phyloP scores from a whole-genome alignment of 2,113 vertebrate species.

The Benitochromis conjunctus region DNA sequence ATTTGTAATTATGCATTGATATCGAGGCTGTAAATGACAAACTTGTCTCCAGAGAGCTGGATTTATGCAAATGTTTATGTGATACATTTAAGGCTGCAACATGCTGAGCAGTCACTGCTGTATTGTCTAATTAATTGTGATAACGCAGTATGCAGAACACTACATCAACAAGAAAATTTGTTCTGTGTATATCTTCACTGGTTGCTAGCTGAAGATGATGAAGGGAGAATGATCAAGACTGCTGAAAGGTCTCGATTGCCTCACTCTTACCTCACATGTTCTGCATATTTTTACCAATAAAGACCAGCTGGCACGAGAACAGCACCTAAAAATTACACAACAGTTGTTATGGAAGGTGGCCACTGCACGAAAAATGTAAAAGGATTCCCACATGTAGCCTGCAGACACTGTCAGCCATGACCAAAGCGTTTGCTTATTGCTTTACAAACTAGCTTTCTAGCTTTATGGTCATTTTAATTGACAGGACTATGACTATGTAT shows the following conservation, averaged over 20 bases:
- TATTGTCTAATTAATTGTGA: not conserved
- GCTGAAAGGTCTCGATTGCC: not conserved
- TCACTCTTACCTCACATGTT: not conserved
- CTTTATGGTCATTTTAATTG: not conserved
- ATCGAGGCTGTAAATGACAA: slow-evolving; percentile 3
- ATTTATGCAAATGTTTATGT: slow-evolving; percentile 8
- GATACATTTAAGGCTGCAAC: not conserved
- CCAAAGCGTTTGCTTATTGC: not conserved
- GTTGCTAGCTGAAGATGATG: not conserved
- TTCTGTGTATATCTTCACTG: not conserved
- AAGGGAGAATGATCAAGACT: not conserved
- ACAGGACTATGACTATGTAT: not conserved
- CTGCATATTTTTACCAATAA: not conserved
- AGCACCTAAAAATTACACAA: not conserved
- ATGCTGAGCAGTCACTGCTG: not conserved
- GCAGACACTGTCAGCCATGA: fast-evolving
- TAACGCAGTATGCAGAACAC: not conserved
- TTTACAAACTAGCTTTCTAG: not conserved
- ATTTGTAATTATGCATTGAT: not conserved
- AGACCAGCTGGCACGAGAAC: not conserved
- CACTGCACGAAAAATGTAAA: not conserved
- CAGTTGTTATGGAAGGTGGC: not conserved
- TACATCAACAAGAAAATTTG: not conserved
- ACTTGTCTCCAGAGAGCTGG: not conserved
- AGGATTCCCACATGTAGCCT: not conserved